phyloP scores from a whole-genome alignment of 2,888 invertebrate species.

The Lithodes maja region DNA sequence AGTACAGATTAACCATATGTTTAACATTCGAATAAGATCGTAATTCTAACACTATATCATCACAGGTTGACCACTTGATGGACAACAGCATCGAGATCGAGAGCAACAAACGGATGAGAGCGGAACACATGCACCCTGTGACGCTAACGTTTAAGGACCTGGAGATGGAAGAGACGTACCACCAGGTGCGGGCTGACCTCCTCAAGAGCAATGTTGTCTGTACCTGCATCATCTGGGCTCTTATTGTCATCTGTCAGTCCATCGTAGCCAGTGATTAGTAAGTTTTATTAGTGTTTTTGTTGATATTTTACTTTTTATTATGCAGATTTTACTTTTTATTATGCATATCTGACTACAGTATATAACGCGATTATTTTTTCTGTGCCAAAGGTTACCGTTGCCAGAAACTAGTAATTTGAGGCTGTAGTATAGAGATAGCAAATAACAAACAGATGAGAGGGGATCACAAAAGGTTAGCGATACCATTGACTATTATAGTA shows the following conservation, averaged over 20 bases:
- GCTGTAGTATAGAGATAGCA: too few relatives aligned
- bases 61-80: constrained; percentile 85
- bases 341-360: too few relatives aligned
- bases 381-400: too few relatives aligned
- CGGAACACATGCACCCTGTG: constrained; percentile 90
- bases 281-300: not conserved
- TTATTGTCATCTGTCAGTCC: constrained; percentile 78
- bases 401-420: too few relatives aligned
- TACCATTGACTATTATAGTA: too few relatives aligned
- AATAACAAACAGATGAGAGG: too few relatives aligned
- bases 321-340: too few relatives aligned
- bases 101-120: constrained; percentile 90
- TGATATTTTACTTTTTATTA: too few relatives aligned
- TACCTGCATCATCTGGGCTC: constrained; percentile 92
- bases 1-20: not conserved
- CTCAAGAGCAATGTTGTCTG: constrained; percentile 96
- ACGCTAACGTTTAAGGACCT: constrained; percentile 89
- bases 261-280: constrained; percentile 51
- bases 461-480: too few relatives aligned
- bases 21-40: not conserved
- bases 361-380: too few relatives aligned
- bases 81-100: constrained; percentile 91
- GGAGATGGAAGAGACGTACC: constrained; percentile 85
- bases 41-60: not conserved
- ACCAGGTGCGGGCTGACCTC: constrained; percentile 90